Evolutionary conservation across 2,888 invertebrate genomes (phyloP).

Genomic region (Papilio protenor): DNA sequence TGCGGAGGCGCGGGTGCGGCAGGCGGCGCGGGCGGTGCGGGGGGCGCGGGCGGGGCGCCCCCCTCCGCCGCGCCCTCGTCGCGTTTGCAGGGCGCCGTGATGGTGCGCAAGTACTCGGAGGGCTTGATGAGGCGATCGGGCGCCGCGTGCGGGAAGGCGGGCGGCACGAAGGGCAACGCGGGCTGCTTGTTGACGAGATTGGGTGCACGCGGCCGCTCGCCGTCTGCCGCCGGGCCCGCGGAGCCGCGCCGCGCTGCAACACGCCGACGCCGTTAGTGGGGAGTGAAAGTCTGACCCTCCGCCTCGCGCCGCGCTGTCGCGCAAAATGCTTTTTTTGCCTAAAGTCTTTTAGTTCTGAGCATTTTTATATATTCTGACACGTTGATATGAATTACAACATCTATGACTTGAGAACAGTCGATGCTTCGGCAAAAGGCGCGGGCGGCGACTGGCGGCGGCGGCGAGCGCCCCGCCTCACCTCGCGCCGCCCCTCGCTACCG

Average conservation of each 20-base stretch:
- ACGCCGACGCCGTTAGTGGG: constrained; percentile 58
- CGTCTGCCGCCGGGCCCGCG: constrained; percentile 72
- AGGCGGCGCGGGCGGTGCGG: constrained; percentile 73
- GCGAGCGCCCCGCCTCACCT: not conserved
- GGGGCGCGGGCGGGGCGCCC: constrained; percentile 83
- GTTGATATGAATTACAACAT: not conserved
- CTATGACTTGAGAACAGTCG: not conserved
- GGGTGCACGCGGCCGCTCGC: constrained; percentile 81
- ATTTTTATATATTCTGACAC: not conserved
- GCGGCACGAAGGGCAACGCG: constrained; percentile 95
- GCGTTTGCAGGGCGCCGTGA: constrained; percentile 86
- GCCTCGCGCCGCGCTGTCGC: constrained; percentile 56
- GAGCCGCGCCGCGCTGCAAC: constrained; percentile 79
- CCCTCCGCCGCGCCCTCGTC: constrained; percentile 86
- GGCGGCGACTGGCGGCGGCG: not conserved
- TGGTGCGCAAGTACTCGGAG: constrained; percentile 95
- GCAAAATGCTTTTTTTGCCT: constrained; percentile 47
- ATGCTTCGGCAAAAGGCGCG: not conserved
- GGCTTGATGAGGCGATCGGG: constrained; percentile 95
- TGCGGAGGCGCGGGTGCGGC: constrained; percentile 46
- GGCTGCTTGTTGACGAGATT: constrained; percentile 94
- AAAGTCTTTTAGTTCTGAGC: constrained; percentile 39
- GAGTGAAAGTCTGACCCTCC: constrained; percentile 77
- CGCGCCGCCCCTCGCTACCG: not conserved
- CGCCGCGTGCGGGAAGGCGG: constrained; percentile 92